Evolutionary conservation across 1,140 invertebrate species (phyloP).

Genomic region (Calliphora vicina): DNA sequence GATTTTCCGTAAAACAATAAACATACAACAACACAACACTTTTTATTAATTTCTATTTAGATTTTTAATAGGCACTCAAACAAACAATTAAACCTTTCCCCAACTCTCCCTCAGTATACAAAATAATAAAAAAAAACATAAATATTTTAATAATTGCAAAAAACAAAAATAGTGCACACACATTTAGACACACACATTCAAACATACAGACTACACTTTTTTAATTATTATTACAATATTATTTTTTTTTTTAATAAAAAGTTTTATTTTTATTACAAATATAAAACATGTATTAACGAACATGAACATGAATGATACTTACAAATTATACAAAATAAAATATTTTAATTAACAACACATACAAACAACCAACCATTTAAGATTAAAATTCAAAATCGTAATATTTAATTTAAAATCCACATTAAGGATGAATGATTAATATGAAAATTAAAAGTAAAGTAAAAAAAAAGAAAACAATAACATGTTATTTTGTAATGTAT

Average conservation of each 20-base stretch:
- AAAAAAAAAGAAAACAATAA: conserved; percentile 18
- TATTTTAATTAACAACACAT: not conserved
- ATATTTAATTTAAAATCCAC: not conserved
- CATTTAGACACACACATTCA: not conserved
- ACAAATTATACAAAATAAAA: not conserved
- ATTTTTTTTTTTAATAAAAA: no score
- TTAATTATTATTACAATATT: conserved; percentile 38
- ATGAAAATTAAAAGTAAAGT: conserved; percentile 23
- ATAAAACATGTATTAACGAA: no score
- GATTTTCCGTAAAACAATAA: no score
- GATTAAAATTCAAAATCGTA: not conserved
- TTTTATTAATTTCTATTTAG: no score
- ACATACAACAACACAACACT: no score
- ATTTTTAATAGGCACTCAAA: not conserved
- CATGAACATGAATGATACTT: no score
- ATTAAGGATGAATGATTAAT: conserved; percentile 4
- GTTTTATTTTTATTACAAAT: no score
- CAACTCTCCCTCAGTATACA: not conserved
- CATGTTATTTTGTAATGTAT: conserved; percentile 64
- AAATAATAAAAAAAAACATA: not conserved
- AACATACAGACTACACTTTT: not conserved
- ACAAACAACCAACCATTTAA: not conserved
- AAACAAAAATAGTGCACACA: conserved; percentile 39
- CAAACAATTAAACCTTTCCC: not conserved
- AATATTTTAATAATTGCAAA: conserved; percentile 27